Conservation (phyloP, 1,140 invertebrate species). For the Drosophila simulans region DNA sequence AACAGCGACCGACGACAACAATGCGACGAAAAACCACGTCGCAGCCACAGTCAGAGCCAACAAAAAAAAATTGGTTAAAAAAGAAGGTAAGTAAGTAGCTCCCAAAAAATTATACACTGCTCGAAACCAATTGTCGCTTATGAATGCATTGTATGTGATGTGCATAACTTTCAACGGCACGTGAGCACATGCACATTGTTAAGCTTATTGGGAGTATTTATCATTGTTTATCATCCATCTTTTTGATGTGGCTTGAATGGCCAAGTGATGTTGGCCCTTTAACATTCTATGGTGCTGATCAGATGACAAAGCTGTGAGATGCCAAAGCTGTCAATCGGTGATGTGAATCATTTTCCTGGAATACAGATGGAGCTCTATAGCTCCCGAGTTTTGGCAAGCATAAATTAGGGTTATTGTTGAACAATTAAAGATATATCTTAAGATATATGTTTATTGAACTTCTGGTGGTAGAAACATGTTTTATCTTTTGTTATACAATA, state of each 20-base stretch:
- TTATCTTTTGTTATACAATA: no score
- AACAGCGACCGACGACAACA: slow-evolving; percentile 58
- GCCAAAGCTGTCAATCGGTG: not conserved
- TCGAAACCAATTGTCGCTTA: slow-evolving; percentile 48
- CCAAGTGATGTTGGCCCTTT: slow-evolving; percentile 1
- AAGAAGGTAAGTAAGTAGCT: slow-evolving; percentile 67
- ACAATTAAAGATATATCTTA: not conserved
- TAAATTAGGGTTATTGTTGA: no score
- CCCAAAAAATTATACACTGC: slow-evolving; percentile 75
- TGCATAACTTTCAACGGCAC: slow-evolving; percentile 30
- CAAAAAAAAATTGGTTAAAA: slow-evolving; percentile 11
- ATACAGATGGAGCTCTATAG: not conserved
- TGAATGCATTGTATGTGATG: slow-evolving; percentile 45
- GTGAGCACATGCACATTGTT: slow-evolving; percentile 22
- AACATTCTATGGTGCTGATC: slow-evolving; percentile 7
- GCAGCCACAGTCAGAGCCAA: slow-evolving; percentile 24
- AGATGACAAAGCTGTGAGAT: slow-evolving; percentile 11
- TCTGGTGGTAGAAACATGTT: no score
- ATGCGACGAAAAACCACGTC: slow-evolving; percentile 49
- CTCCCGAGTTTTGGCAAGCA: not conserved
- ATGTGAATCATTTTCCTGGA: slow-evolving; percentile 13
- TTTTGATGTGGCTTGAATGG: slow-evolving; percentile 22
- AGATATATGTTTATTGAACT: no score
- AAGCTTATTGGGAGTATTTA: slow-evolving; percentile 32
- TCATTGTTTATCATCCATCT: slow-evolving; percentile 23